Percentiles rank a stretch among this genome's conserved stretches.
phyloP scores from a whole-genome alignment of 1,140 invertebrate species.

The Prorops nasuta region DNA sequence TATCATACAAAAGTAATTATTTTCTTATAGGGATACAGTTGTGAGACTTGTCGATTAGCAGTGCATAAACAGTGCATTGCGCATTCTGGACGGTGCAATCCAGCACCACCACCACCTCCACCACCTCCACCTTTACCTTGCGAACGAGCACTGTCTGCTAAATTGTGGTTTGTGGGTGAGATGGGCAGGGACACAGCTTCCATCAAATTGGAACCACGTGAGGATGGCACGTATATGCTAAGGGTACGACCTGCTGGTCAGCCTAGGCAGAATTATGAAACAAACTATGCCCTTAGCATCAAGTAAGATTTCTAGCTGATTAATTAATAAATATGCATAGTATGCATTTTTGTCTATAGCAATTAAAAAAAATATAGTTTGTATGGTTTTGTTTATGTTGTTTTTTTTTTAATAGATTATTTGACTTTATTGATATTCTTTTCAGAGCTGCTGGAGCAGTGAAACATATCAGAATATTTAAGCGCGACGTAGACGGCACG shows the following conservation, averaged over 20 bases:
- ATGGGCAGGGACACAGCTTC: constrained; percentile 84
- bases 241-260: constrained; percentile 71
- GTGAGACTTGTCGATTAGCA: constrained; percentile 69
- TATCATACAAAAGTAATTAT: constrained; percentile 1
- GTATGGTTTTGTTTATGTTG: too few species aligned
- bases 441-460: constrained; percentile 77
- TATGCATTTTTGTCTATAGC: too few species aligned
- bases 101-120: constrained; percentile 58
- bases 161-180: constrained; percentile 79
- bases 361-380: too few species aligned
- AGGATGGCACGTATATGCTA: constrained; percentile 87
- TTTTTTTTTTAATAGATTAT: too few species aligned
- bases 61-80: constrained; percentile 78
- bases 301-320: constrained; percentile 65
- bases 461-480: constrained; percentile 89
- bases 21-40: constrained; percentile 70
- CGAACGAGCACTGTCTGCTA: constrained; percentile 59
- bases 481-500: constrained; percentile 60
- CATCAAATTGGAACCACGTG: constrained; percentile 72
- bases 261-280: constrained; percentile 60
- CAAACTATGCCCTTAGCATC: constrained; percentile 83
- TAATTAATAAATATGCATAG: constrained; percentile 1
- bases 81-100: constrained; percentile 69
- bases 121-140: constrained; percentile 57
- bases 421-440: constrained; percentile 32